Percentiles rank a stretch among this genome's conserved stretches.
phyloP scores from a whole-genome alignment of 2,888 invertebrate species.

The Coelogynopora nodosa region DNA sequence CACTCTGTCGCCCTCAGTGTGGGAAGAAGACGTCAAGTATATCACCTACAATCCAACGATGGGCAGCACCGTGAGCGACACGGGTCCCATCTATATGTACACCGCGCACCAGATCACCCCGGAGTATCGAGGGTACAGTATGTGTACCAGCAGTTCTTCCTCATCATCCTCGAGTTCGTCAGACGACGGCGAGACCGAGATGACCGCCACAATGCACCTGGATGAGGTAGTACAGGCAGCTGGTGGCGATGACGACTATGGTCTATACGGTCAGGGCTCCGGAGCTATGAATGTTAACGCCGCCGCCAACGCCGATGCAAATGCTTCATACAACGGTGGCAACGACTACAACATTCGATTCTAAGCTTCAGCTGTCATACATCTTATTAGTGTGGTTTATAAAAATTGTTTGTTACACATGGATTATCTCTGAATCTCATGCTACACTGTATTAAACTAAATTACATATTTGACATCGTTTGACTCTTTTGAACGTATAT shows the following conservation, averaged over 20 bases:
- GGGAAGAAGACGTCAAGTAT: constrained; percentile 43
- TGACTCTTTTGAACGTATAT: too few relatives aligned
- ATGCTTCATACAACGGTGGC: neutral
- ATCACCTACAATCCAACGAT: constrained; percentile 39
- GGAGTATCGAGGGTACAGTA: neutral
- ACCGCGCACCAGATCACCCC: constrained; percentile 41
- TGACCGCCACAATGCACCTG: constrained; percentile 9
- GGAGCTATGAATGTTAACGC: neutral
- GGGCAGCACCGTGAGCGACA: constrained; percentile 34
- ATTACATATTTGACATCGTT: too few relatives aligned
- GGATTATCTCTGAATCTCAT: too few relatives aligned
- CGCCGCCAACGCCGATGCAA: neutral
- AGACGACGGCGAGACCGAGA: neutral
- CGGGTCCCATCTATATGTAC: constrained; percentile 44
- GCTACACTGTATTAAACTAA: too few relatives aligned
- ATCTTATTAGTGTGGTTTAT: too few relatives aligned
- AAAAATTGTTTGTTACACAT: too few relatives aligned
- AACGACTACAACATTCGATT: neutral
- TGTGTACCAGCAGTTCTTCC: neutral
- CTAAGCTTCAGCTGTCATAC: neutral
- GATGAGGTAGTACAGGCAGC: neutral
- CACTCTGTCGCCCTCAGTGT: neutral
- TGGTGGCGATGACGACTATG: neutral
- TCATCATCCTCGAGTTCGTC: neutral
- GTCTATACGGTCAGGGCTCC: neutral